Base-by-base conservation (phyloP, 2,888 invertebrate species). In the Troides helena region DNA sequence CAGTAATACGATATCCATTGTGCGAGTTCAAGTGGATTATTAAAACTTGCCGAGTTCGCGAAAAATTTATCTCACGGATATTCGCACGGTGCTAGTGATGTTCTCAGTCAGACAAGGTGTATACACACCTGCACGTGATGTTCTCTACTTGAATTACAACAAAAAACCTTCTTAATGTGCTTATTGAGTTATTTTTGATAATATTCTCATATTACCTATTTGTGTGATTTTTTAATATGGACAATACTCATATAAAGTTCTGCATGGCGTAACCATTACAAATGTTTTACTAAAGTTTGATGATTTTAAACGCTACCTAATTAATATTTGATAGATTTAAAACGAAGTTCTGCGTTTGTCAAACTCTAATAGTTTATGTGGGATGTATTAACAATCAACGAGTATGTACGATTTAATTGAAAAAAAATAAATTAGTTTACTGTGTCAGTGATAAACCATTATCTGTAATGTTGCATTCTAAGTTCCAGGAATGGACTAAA, bases 1-100 rank as follows among this genome's bases (percentile, higher is more conserved):
- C 30, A 77, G 88, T 83, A 90, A 91, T 82, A 80, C 82, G 86
- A 90, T 82, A 90, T 89, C 87, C 82, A 78, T 84, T 87, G 87
- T 83, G 84, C 83, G 79, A 74, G 73, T 75, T 69, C 69, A 72
- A 73, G 71, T 72, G 73, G 74, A 71, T 71, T 75, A 74, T 75
- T 70, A 66, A 74, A 78, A 73, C 72, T 75, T 71, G 72, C 71
- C 71, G 71, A 72, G 77, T 76, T 81, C 78, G 80, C 84, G 72
- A 84, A 85, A 82, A 83, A 74, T 82, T 80, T 79, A 83, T 83
- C 75, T 74, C 71, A 67, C 72, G 62, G 65, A 68, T 72, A 74
- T 84, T 87, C 88, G 78, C 87, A 87, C 83, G 83, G 61, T 23
- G 43, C 68, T 70, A 77, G 78, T 78, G 72, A 69, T 71, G 74